phyloP scores from a whole-genome alignment of 35 echinoderm and acorn worm species.

The Ophiothrix spiculata region DNA sequence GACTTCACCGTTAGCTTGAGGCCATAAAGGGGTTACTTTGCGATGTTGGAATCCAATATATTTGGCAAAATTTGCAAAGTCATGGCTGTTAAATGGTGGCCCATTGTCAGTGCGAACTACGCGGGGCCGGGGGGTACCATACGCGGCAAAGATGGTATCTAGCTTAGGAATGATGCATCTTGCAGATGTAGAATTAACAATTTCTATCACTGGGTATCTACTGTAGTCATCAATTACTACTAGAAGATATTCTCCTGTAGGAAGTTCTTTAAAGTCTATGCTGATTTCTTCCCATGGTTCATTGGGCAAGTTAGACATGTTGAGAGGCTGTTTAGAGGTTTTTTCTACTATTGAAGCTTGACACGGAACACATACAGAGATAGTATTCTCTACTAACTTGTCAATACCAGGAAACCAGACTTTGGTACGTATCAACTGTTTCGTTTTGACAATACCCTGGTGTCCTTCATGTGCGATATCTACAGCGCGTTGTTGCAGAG shows the following conservation, averaged over 20 bases:
- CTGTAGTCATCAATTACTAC: background rate
- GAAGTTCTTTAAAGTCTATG: constrained; percentile 64
- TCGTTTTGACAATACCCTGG: constrained; percentile 61
- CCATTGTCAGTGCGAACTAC: background rate
- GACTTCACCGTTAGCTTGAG: background rate
- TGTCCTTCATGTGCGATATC: constrained; percentile 78
- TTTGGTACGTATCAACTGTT: constrained; percentile 44
- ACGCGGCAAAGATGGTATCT: background rate
- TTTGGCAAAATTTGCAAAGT: background rate
- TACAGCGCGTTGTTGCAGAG: constrained; percentile 32
- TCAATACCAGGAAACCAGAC: constrained; percentile 72
- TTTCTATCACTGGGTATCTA: background rate
- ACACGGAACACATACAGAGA: constrained; percentile 37
- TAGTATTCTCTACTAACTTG: background rate
- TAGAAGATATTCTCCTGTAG: constrained; percentile 24
- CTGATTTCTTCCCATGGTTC: constrained; percentile 51
- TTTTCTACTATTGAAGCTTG: constrained; percentile 47
- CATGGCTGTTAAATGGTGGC: background rate
- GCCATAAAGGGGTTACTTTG: background rate
- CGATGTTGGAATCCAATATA: background rate
- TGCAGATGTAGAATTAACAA: background rate
- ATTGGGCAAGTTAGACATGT: constrained; percentile 57
- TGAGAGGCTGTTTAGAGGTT: constrained; percentile 19
- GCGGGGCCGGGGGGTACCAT: background rate
- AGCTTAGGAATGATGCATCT: background rate